Conservation (phyloP, 2,888 invertebrate genomes). For the Drosophila formosana region DNA sequence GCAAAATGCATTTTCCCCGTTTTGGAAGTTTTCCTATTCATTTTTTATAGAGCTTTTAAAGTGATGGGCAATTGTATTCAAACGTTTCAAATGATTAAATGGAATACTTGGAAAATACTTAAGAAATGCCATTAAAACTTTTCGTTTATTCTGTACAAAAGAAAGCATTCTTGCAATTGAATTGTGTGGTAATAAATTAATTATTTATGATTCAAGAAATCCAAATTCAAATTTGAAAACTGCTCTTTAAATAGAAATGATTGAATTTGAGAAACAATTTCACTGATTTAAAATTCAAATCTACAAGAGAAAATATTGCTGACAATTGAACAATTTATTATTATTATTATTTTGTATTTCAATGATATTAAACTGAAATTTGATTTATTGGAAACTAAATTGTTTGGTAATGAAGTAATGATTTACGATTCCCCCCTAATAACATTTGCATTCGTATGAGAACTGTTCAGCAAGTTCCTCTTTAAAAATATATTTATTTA, state of each 20-base stretch:
- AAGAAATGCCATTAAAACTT: neutral
- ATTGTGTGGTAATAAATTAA: neutral
- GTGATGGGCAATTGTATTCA: conserved; percentile 2
- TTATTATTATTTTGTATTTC: too few species aligned
- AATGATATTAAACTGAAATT: too few species aligned
- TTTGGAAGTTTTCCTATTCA: neutral
- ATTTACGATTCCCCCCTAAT: too few species aligned
- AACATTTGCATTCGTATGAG: too few species aligned
- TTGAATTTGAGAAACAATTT: too few species aligned
- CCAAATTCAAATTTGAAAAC: too few species aligned
- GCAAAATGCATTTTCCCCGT: conserved; percentile 1
- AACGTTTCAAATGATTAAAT: conserved; percentile 1
- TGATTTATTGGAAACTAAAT: neutral
- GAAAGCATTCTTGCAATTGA: conserved; percentile 1
- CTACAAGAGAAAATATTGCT: too few species aligned
- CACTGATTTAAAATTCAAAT: too few species aligned
- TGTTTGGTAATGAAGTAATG: neutral
- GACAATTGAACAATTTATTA: too few species aligned
- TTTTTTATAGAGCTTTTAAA: conserved; percentile 2
- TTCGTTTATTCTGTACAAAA: neutral
- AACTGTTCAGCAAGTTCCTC: too few species aligned
- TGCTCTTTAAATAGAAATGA: too few species aligned
- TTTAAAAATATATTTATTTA: too few species aligned
- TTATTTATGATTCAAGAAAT: neutral
- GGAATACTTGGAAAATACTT: neutral